Conservation (phyloP, 2,888 invertebrate genomes). For the Lithosia quadra region DNA sequence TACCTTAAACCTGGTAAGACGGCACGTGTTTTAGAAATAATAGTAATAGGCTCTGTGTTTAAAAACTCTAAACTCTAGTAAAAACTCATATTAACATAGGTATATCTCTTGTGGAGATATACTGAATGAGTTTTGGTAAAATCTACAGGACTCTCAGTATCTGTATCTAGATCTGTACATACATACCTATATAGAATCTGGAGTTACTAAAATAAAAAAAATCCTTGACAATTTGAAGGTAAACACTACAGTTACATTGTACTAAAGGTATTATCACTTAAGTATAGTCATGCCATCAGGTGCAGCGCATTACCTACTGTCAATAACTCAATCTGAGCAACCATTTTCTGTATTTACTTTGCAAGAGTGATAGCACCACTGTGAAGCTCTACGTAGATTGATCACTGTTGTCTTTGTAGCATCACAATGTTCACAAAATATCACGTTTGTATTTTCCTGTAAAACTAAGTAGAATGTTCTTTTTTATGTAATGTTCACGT, state of each 20-base stretch:
- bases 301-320: conserved; percentile 8
- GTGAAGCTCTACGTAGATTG: conserved; percentile 18
- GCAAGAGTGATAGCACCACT: conserved; percentile 16
- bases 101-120: neutral
- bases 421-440: neutral
- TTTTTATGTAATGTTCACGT: too few relatives aligned
- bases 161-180: too few relatives aligned
- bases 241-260: neutral
- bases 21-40: too few relatives aligned
- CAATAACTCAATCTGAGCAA: conserved; percentile 14
- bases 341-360: conserved; percentile 18
- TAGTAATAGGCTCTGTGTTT: too few relatives aligned
- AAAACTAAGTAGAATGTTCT: neutral
- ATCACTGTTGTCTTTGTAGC: conserved; percentile 9
- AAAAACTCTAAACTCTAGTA: too few relatives aligned
- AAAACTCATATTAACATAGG: too few relatives aligned
- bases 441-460: neutral
- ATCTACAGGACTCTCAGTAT: too few relatives aligned
- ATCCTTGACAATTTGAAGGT: neutral
- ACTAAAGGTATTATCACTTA: neutral
- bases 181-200: too few relatives aligned
- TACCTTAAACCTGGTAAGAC: neutral
- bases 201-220: neutral
- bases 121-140: too few relatives aligned
- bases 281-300: conserved; percentile 11